Evolutionary conservation across 2,113 vertebrate species (phyloP).

Genomic region (Riparia riparia): DNA sequence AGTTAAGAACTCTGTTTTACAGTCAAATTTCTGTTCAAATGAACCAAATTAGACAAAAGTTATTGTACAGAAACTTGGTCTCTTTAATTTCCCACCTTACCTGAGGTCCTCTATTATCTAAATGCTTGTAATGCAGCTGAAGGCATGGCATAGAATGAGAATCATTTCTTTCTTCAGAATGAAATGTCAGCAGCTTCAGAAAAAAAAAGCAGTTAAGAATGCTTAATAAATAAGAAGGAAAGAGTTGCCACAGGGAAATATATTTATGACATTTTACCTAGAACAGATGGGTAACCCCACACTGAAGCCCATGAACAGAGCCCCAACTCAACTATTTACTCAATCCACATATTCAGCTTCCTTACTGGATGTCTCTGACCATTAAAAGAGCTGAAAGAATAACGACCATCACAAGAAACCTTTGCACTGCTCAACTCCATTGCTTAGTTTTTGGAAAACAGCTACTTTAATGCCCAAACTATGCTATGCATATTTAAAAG

Average conservation of each 20-base stretch:
- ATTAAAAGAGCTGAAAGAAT: not conserved
- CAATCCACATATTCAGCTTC: not conserved
- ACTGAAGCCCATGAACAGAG: not conserved
- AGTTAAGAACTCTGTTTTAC: not conserved
- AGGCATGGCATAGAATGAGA: slow-evolving; percentile 80
- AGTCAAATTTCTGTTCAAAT: not conserved
- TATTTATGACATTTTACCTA: not conserved
- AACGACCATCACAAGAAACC: not conserved
- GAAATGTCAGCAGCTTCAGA: slow-evolving; percentile 90
- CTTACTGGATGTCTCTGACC: not conserved
- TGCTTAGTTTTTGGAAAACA: not conserved
- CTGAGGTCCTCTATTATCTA: slow-evolving; percentile 91
- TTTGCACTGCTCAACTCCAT: not conserved
- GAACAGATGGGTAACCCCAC: not conserved
- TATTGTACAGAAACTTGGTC: not conserved
- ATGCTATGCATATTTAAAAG: not conserved
- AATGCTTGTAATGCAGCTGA: slow-evolving; percentile 93
- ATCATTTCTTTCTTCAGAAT: slow-evolving; percentile 72
- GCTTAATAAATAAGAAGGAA: not conserved
- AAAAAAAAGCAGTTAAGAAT: slow-evolving; percentile 7
- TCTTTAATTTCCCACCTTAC: slow-evolving; percentile 71
- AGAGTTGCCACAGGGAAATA: not conserved
- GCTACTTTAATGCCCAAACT: not conserved
- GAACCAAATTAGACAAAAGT: not conserved
- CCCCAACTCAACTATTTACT: not conserved